Conservation (phyloP, 2,888 invertebrate species). For the Rhagonycha fulva region DNA sequence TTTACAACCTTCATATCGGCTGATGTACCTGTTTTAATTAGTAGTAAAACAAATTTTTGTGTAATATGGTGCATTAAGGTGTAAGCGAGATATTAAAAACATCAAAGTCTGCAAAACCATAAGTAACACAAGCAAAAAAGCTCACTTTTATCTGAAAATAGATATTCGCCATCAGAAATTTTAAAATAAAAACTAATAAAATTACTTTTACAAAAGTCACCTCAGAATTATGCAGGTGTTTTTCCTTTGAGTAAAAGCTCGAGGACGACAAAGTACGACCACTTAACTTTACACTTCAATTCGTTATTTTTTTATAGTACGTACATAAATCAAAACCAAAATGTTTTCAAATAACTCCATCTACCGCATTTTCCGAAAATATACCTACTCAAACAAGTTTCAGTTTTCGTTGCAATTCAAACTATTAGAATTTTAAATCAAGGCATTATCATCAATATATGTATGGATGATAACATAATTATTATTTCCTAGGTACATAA, state of each 20-base stretch:
- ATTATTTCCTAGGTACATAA: not conserved
- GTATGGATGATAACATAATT: not conserved
- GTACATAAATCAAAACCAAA: not conserved
- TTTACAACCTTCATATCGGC: not conserved
- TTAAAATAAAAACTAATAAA: not conserved
- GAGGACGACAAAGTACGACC: not conserved
- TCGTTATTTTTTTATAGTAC: not conserved
- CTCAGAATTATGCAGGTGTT: not conserved
- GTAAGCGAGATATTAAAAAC: not conserved
- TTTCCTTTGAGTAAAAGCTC: not conserved
- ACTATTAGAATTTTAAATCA: not conserved
- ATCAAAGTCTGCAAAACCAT: not conserved
- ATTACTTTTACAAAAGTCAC: not conserved
- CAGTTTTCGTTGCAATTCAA: not conserved
- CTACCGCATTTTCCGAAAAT: not conserved
- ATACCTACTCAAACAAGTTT: not conserved
- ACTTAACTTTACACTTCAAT: not conserved
- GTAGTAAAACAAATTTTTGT: not conserved
- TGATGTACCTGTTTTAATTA: not conserved
- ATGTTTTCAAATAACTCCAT: not conserved
- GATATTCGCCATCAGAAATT: not conserved
- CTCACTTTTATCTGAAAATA: not conserved
- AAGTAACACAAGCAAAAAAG: not conserved
- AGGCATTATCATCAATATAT: not conserved
- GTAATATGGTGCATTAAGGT: not conserved